Conservation (phyloP, 64 coral and sea anemone genomes). For the Hydrozoanthus tunicans region DNA sequence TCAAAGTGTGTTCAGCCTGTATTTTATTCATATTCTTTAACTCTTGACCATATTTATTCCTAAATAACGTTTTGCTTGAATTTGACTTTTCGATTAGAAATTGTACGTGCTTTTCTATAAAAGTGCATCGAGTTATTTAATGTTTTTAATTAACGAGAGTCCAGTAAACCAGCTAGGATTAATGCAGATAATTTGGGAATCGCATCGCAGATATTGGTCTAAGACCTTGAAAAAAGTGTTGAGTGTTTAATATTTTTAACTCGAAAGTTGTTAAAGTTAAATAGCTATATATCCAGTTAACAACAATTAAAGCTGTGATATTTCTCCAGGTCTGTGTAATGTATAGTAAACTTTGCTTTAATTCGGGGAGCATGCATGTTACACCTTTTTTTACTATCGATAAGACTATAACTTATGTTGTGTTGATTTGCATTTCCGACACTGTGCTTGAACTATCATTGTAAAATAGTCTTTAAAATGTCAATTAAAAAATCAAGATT, state of each 20-base stretch:
- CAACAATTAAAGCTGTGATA: background rate
- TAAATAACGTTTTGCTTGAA: background rate
- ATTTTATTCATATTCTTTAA: background rate
- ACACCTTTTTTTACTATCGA: background rate
- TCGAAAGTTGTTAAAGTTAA: background rate
- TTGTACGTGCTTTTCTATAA: background rate
- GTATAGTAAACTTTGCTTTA: background rate
- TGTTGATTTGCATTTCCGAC: background rate
- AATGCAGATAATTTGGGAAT: background rate
- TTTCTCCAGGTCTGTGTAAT: conserved; percentile 8
- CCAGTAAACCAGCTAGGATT: background rate
- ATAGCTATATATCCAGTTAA: background rate
- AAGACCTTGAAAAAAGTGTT: background rate
- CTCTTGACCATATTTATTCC: conserved; percentile 33
- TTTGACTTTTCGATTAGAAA: conserved; percentile 17
- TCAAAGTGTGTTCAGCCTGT: background rate
- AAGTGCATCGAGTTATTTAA: conserved; percentile 11
- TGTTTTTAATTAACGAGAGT: background rate
- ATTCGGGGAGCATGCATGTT: background rate
- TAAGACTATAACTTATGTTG: background rate
- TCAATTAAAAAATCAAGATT: conserved; percentile 57
- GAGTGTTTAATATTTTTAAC: conserved; percentile 12
- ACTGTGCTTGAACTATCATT: background rate
- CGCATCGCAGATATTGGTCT: background rate
- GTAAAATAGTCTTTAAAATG: conserved; percentile 41